phyloP scores from a whole-genome alignment of 2,797 vertebrate species.

The Hydrophis major region DNA sequence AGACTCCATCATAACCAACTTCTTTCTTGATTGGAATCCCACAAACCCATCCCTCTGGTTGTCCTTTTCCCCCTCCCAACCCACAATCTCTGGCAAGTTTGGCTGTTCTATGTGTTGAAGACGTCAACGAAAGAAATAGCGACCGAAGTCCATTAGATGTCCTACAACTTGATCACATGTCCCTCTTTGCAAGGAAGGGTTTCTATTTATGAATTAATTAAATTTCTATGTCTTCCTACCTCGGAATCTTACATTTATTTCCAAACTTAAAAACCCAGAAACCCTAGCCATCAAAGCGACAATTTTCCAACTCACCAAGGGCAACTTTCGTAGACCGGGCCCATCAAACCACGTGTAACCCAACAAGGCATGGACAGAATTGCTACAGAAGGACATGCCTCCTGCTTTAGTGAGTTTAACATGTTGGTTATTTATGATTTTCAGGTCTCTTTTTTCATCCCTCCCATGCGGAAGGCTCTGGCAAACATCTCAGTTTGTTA shows the following conservation, averaged over 20 bases:
- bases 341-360: neutral
- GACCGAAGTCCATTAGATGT: neutral
- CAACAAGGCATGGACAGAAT: neutral
- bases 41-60: neutral
- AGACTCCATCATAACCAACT: neutral
- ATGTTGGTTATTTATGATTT: neutral
- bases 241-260: neutral
- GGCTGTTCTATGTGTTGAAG: neutral
- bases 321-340: neutral
- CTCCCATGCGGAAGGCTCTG: neutral
- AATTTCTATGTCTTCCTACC: neutral
- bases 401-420: neutral
- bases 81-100: neutral
- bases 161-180: neutral
- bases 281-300: neutral
- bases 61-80: neutral
- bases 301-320: neutral
- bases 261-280: neutral
- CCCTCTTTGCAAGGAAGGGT: neutral
- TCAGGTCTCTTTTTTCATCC: neutral
- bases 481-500: neutral
- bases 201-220: neutral
- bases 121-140: neutral
- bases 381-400: neutral
- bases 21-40: neutral